Evolutionary conservation across 1,140 invertebrate genomes (phyloP).

Genomic region (Aphaenogaster ashmeadi): DNA sequence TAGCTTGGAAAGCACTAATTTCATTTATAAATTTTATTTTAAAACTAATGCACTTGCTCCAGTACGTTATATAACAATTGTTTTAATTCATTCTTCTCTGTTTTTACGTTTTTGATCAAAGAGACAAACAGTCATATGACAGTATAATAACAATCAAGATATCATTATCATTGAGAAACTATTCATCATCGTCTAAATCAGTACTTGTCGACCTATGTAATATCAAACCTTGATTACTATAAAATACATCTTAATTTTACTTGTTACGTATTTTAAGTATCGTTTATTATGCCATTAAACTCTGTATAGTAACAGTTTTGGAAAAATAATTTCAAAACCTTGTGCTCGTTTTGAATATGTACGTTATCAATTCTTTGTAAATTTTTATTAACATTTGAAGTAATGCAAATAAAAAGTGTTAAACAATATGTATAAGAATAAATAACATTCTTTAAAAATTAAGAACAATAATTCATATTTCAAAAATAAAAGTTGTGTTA

Average conservation of each 20-base stretch:
- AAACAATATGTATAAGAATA: neutral
- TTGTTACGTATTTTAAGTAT: neutral
- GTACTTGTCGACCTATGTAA: slow-evolving; percentile 16
- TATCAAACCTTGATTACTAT: neutral
- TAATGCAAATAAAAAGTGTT: neutral
- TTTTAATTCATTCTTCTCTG: neutral
- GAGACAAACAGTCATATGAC: neutral
- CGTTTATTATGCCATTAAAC: neutral
- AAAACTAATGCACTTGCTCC: neutral
- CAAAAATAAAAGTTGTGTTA: slow-evolving; percentile 5
- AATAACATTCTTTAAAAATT: neutral
- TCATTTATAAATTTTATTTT: neutral
- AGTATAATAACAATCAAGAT: slow-evolving; percentile 19
- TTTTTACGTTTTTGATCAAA: neutral
- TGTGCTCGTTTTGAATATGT: neutral
- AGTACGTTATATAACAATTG: neutral
- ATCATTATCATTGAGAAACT: slow-evolving; percentile 24
- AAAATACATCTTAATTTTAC: neutral
- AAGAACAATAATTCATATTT: neutral
- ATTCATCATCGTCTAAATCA: neutral
- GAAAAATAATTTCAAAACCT: neutral
- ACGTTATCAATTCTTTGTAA: neutral
- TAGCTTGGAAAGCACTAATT: neutral
- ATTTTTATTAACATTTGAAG: neutral
- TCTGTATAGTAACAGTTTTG: neutral